phyloP scores from a whole-genome alignment of 2,888 invertebrate genomes.

The Machimus atricapillus region DNA sequence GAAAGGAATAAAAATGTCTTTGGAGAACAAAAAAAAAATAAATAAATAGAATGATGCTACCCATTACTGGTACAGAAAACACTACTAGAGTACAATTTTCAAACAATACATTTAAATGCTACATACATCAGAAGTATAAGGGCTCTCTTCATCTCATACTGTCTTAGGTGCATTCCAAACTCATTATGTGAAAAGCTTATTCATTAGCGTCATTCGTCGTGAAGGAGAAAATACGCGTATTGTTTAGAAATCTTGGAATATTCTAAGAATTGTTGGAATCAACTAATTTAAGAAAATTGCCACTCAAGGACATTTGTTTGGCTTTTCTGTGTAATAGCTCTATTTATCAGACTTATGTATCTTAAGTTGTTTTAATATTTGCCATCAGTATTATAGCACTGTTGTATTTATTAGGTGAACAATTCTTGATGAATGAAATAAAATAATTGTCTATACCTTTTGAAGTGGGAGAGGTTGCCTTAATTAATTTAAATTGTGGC shows the following conservation, averaged over 20 bases:
- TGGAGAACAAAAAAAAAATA: background rate
- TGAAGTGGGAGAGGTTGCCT: background rate
- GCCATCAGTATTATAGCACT: background rate
- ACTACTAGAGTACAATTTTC: constrained; percentile 3
- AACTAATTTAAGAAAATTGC: background rate
- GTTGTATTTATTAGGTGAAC: background rate
- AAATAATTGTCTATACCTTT: background rate
- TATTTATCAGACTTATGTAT: background rate
- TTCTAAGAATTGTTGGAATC: background rate
- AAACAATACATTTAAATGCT: constrained; percentile 21
- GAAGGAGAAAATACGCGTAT: background rate
- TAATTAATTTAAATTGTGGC: background rate
- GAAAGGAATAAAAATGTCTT: background rate
- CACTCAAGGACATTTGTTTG: background rate
- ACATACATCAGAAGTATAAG: background rate
- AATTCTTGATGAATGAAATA: background rate
- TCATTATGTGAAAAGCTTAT: background rate
- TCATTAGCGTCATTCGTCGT: background rate
- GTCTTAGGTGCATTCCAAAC: background rate
- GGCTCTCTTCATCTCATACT: constrained; percentile 16
- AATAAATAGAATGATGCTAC: background rate
- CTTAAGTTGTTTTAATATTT: background rate
- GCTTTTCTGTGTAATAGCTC: background rate
- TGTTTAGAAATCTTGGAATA: background rate
- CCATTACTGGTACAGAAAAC: constrained; percentile 1